Evolutionary conservation across 1,140 invertebrate species (phyloP), one percentile per base, ranked within the genome.

Genomic region (Trialeurodes vaporariorum): DNA sequence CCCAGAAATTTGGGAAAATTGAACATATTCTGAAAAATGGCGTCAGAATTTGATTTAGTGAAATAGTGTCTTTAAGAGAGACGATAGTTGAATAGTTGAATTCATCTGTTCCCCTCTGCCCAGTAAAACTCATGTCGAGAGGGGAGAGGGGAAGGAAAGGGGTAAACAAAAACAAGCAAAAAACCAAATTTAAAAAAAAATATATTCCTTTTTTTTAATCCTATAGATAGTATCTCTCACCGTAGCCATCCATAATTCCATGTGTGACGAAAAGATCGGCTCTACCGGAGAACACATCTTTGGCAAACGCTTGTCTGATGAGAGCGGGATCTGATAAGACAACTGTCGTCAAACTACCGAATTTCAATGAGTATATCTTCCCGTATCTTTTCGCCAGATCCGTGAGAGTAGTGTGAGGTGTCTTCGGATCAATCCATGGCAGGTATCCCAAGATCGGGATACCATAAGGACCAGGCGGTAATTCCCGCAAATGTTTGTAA

Each of bases 201-300:
- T 22, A 1, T n/a, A n/a, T n/a, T n/a, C 22, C 23, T 2, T 40
- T 12, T 13, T 9, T 17, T 5, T 11, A 2, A 5, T 13, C 17
- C 67, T 27, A n/a, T n/a, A n/a, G n/a, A n/a, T n/a, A n/a, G n/a
- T n/a, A n/a, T n/a, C 22, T 69, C 72, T 85, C 79, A 93, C 91
- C 91, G 74, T 89, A 86, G 71, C 92, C 91, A 68, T 89, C 79
- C 87, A 93, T 92, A 13, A 94, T 88, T 49, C 90, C 91, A 74
- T 93, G 88, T 0, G 91, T 92, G 23, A 93, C 76, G 75, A 86
- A 90, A 0, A 94, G 81, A 0, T 90, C 90, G 0, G 91, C 90
- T 64, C 91, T 79, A 17, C 86, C 88, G 1, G 84, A 79, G 70
- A 90, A 86, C 0, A 75, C 81, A 25, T 91, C 87, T 73, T 85